Conservation (phyloP, 2,113 vertebrate species). For the Rhinolophus sinicus region DNA sequence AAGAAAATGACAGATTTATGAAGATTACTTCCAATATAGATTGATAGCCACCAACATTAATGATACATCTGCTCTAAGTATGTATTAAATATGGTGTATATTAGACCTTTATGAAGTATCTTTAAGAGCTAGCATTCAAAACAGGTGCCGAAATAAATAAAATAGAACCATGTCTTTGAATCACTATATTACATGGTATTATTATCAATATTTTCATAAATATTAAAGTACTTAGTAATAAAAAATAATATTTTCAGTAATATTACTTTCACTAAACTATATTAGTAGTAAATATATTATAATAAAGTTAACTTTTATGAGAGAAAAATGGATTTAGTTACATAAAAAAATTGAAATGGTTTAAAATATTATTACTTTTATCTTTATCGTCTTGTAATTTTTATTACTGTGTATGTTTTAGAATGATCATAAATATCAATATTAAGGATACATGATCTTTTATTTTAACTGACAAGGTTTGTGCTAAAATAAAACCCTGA, state of each 20-base stretch:
- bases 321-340: neutral
- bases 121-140: constrained; percentile 7
- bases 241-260: neutral
- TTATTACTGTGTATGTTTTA: neutral
- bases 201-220: neutral
- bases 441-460: neutral
- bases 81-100: neutral
- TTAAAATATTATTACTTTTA: constrained; percentile 31
- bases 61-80: neutral
- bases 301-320: neutral
- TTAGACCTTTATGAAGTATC: neutral
- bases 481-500: neutral
- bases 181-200: neutral
- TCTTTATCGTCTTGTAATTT: neutral
- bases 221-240: neutral
- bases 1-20: neutral
- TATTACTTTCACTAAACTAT: neutral
- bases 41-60: neutral
- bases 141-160: neutral
- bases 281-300: neutral
- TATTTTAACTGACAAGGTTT: neutral
- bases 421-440: neutral
- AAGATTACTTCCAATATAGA: neutral
- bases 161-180: neutral
- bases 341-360: neutral